phyloP scores from a whole-genome alignment of 2,888 invertebrate genomes.

The Ichneumon xanthorius region DNA sequence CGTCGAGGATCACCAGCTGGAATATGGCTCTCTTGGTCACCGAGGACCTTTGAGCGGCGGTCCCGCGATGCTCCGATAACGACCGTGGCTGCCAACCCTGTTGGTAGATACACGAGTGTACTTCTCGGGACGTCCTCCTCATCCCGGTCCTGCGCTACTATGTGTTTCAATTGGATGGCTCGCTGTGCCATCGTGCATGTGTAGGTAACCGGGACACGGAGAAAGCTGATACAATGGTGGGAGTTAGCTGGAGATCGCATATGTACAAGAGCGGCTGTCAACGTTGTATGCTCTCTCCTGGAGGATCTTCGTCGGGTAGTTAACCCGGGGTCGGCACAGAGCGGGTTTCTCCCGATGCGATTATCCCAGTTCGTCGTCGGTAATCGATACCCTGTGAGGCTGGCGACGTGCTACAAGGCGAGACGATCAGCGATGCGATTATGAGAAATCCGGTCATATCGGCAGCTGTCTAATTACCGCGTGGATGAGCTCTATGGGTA shows the following conservation, averaged over 20 bases:
- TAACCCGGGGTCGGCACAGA: background rate
- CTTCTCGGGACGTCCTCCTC: background rate
- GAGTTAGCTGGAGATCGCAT: too few relatives aligned
- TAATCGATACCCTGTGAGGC: slow-evolving; percentile 77
- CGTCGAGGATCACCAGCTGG: slow-evolving; percentile 50
- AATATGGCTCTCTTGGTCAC: slow-evolving; percentile 55
- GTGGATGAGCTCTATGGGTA: background rate
- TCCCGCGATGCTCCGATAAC: slow-evolving; percentile 33
- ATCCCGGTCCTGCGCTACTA: background rate
- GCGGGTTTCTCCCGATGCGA: background rate
- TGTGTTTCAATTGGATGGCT: background rate
- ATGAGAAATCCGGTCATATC: slow-evolving; percentile 11
- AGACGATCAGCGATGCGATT: slow-evolving; percentile 78
- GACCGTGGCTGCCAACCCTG: slow-evolving; percentile 14
- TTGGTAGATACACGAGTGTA: slow-evolving; percentile 16
- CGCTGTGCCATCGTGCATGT: background rate
- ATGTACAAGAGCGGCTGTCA: background rate
- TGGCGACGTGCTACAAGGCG: slow-evolving; percentile 78
- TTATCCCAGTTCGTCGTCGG: slow-evolving; percentile 33
- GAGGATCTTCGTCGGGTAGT: background rate
- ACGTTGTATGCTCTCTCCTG: background rate
- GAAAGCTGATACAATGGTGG: background rate
- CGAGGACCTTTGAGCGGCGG: slow-evolving; percentile 37
- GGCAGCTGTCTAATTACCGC: background rate
- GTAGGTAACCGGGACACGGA: background rate